Base-by-base conservation (phyloP, 2,888 invertebrate genomes). In the Sesia bembeciformis region DNA sequence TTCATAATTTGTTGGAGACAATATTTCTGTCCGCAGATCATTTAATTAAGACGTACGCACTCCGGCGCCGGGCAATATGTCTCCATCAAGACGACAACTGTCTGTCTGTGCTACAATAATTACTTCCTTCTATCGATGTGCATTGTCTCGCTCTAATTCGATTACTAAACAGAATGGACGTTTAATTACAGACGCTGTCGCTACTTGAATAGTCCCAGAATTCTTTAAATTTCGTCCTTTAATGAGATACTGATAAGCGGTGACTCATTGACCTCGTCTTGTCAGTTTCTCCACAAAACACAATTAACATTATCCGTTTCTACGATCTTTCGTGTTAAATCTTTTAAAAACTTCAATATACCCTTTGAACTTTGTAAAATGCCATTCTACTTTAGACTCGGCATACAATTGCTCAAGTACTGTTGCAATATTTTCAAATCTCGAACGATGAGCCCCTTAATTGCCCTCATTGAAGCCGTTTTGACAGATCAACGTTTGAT, bases 71-170 rank as follows among this genome's bases (percentile, higher is more conserved):
- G 41, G 60, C 67, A 64, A 71, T 75, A 68, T 68, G 70, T 74
- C 75, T 74, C 73, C 75, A 78, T 78, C 74, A 72, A 67, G 67
- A 65, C 71, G 70, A 68, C 67, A 56, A 75, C 61, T 60, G 59
- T 53, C 56, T 57, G 66, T 69, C 62, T 64, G 64, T 23, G 57
- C 57, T 60, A 50, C 59, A 64, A 70, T 77, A 79, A 81, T 78
- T 71, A 70, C 74, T 79, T 76, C 78, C 74, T 71, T 62, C 59
- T 64, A 68, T 74, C 72, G 74, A 75, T 69, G 66, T 61, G 66
- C 68, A 74, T 78, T 78, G 81, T 84, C 76, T 76, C 78, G 72
- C 74, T 78, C 78, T 79, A 81, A 83, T 78, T 77, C 68, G 70
- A 83, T 82, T 75, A 74, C 71, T 73, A 66, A 50, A 70, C 72